phyloP scores from a whole-genome alignment of 2,113 vertebrate genomes.

The Oncorhynchus clarkii region DNA sequence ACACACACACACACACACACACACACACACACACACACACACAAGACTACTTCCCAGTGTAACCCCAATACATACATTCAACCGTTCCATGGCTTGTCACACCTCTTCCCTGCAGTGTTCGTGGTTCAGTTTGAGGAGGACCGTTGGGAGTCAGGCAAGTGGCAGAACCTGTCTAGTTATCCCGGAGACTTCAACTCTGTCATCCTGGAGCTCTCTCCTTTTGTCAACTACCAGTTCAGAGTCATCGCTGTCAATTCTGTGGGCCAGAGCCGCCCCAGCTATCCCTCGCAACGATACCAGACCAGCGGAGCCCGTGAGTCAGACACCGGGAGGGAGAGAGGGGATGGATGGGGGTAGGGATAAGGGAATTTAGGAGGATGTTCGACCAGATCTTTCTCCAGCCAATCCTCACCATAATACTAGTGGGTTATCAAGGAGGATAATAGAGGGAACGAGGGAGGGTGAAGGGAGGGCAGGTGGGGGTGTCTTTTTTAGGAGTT shows the following conservation, averaged over 20 bases:
- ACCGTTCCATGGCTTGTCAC: background rate
- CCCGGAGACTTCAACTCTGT: constrained; percentile 85
- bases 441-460: background rate
- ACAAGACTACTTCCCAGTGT: background rate
- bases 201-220: constrained; percentile 83
- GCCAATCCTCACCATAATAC: too few relatives aligned
- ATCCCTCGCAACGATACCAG: constrained; percentile 84
- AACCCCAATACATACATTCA: background rate
- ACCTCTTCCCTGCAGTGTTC: constrained; percentile 74
- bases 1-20: constrained; percentile 66
- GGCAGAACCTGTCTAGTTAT: constrained; percentile 87
- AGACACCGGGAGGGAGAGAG: background rate
- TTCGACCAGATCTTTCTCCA: background rate
- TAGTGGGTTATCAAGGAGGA: too few relatives aligned
- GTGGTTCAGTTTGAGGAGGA: constrained; percentile 93
- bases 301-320: constrained; percentile 88
- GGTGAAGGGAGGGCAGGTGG: background rate
- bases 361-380: background rate
- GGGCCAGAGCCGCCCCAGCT: constrained; percentile 86
- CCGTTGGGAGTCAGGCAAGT: constrained; percentile 78
- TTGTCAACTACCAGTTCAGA: constrained; percentile 93
- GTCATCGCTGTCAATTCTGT: constrained; percentile 91
- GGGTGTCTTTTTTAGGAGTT: background rate
- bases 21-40: background rate
- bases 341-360: background rate